Evolutionary conservation across 2,888 invertebrate genomes (phyloP).

Genomic region (Xanthorhoe spadicearia): DNA sequence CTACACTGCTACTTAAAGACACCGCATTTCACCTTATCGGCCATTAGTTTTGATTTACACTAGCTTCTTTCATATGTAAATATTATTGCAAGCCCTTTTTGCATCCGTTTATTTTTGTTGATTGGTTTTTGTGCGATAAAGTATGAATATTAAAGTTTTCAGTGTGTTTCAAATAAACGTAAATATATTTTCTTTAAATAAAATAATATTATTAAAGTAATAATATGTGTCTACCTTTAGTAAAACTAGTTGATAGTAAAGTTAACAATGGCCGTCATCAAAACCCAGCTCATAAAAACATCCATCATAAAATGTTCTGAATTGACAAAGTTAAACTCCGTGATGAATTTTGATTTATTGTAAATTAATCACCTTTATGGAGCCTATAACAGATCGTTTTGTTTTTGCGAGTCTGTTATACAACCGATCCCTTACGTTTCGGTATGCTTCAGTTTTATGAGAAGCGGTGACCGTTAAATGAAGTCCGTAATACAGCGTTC

Average conservation of each 20-base stretch:
- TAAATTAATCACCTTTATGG: slow-evolving; percentile 39
- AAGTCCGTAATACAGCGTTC: background rate
- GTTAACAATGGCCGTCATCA: background rate
- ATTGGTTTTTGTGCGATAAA: background rate
- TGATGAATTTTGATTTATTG: slow-evolving; percentile 37
- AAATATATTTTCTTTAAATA: no score
- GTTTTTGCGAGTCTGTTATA: slow-evolving; percentile 42
- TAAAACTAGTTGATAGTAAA: no score
- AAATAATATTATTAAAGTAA: no score
- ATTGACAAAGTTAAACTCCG: slow-evolving; percentile 25
- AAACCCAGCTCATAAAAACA: slow-evolving; percentile 11
- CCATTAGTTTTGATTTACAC: slow-evolving; percentile 30
- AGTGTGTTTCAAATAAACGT: no score
- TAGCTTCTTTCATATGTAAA: slow-evolving; percentile 26
- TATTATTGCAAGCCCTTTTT: slow-evolving; percentile 16
- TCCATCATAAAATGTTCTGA: slow-evolving; percentile 23
- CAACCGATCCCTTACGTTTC: slow-evolving; percentile 50
- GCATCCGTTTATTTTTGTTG: background rate
- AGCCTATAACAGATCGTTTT: slow-evolving; percentile 32
- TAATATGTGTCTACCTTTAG: no score
- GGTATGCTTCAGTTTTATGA: slow-evolving; percentile 35
- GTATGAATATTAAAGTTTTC: background rate
- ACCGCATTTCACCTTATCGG: slow-evolving; percentile 33
- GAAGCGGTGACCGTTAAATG: background rate
- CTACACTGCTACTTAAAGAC: slow-evolving; percentile 25